Percentiles rank a stretch among this genome's conserved stretches.
Evolutionary conservation across 2,888 invertebrate species (phyloP).

Genomic region (Pycnomerus fuliginosus): DNA sequence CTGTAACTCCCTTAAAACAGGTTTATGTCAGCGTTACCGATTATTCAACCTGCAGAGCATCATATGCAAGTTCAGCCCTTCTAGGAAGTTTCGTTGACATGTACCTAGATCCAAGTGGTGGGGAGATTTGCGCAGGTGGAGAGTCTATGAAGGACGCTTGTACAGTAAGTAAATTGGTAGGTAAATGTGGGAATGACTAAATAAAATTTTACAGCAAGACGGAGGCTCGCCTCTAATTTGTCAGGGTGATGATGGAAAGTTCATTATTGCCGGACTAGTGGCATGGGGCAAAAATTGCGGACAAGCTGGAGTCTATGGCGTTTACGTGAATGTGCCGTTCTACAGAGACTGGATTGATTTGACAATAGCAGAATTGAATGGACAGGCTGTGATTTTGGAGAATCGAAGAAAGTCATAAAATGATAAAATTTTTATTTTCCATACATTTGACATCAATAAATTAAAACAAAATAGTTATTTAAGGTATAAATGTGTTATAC

Average conservation of each 20-base stretch:
- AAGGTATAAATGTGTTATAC: too few species aligned
- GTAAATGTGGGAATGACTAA: too few species aligned
- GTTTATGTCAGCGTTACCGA: constrained; percentile 72
- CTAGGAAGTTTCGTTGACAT: constrained; percentile 40
- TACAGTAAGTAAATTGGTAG: too few species aligned
- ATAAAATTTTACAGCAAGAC: constrained; percentile 64
- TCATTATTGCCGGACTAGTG: constrained; percentile 67
- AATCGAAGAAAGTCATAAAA: too few species aligned
- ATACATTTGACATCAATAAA: too few species aligned
- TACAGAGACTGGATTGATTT: constrained; percentile 47
- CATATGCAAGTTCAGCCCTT: constrained; percentile 35
- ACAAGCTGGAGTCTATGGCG: constrained; percentile 68
- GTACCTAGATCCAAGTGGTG: constrained; percentile 41
- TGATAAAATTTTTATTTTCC: too few species aligned
- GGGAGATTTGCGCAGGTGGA: constrained; percentile 49
- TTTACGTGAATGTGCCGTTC: constrained; percentile 73
- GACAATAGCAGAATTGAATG: too few species aligned
- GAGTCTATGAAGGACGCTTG: constrained; percentile 43
- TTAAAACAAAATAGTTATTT: too few species aligned
- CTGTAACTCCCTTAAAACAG: constrained; percentile 66
- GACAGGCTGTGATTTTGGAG: too few species aligned
- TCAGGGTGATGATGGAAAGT: constrained; percentile 44
- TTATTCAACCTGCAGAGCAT: constrained; percentile 52
- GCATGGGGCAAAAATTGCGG: constrained; percentile 77
- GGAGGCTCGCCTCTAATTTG: constrained; percentile 74